phyloP scores from a whole-genome alignment of 2,888 invertebrate species.

The Drosophila antonietae region DNA sequence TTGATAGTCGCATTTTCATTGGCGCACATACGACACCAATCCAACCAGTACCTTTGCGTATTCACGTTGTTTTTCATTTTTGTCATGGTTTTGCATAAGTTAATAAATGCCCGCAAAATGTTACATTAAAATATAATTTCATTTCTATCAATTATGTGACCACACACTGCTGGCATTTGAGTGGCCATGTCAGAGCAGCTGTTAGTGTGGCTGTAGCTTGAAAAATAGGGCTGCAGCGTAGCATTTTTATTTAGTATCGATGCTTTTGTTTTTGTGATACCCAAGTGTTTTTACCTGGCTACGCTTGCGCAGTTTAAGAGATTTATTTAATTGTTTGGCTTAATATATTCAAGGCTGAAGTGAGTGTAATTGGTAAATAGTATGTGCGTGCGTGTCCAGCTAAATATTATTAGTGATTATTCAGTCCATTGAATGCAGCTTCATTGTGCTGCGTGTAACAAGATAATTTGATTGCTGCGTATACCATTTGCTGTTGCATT shows the following conservation, averaged over 20 bases:
- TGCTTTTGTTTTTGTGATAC: slow-evolving; percentile 23
- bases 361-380: neutral
- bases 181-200: slow-evolving; percentile 23
- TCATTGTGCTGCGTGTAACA: slow-evolving; percentile 18
- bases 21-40: slow-evolving; percentile 65
- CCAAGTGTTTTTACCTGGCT: slow-evolving; percentile 38
- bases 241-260: slow-evolving; percentile 27
- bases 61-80: slow-evolving; percentile 3
- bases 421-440: neutral
- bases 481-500: slow-evolving; percentile 31
- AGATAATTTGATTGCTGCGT: slow-evolving; percentile 48
- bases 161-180: slow-evolving; percentile 6
- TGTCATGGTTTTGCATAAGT: neutral
- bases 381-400: neutral
- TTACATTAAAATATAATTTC: slow-evolving; percentile 11
- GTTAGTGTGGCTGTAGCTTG: slow-evolving; percentile 28
- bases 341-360: neutral
- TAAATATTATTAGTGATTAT: neutral
- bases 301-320: slow-evolving; percentile 52
- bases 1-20: slow-evolving; percentile 38
- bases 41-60: slow-evolving; percentile 41
- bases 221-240: neutral
- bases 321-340: slow-evolving; percentile 10
- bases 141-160: slow-evolving; percentile 23
- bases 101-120: slow-evolving; percentile 13